Base-by-base conservation (phyloP, 2,888 invertebrate genomes). In the Scaptomyza flava region DNA sequence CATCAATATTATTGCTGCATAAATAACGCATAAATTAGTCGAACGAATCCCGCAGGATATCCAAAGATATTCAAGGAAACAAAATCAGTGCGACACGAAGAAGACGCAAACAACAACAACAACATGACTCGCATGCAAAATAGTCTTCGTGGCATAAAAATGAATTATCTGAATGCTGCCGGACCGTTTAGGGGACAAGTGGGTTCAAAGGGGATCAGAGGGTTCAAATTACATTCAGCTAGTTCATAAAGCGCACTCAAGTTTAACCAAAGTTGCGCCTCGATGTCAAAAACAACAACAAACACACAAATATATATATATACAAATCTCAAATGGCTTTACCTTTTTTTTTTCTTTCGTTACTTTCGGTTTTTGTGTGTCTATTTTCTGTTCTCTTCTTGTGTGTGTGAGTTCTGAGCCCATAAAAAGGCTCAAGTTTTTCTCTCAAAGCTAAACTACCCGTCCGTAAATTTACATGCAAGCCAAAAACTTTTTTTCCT, bases 21-120 rank as follows among this genome's bases (percentile, higher is more conserved):
- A 87, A 81, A 85, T 85, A 82, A 81, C 46, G 67, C 80, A 84
- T 84, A 87, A 85, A 82, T 86, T 79, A 77, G 63, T 69, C 38
- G 27, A 48, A 56, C 45, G 63, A 66, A 72, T 76, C 64, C 76
- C 61, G 41, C 14, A 57, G 73, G 68, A 70, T 58, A 60, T 30
- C 31, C 54, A 33, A 46, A 51, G 66, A 48, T 62, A 48, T 34
- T 20, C 30, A 12, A 48, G 62, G 30, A 43, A 70, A 59, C 71
- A 68, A 82, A 81, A 85, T 82, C 81, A 72, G 79, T 72, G 78
- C 82, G 65, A 72, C 72, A 66, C 58, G 66, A 14, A 14, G 14
- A 12, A 6, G 34, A 12, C n/a, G 36, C 27, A n/a, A 7, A 7
- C n/a, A 36, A 1, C 14, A 14, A 41, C 38, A 41, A 67, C 67